These are phyloP conservation scores for Lateolabrax maculatus DNA, from an alignment of 2,797 vertebrate genomes.

Conservation along the genomic window DNA sequence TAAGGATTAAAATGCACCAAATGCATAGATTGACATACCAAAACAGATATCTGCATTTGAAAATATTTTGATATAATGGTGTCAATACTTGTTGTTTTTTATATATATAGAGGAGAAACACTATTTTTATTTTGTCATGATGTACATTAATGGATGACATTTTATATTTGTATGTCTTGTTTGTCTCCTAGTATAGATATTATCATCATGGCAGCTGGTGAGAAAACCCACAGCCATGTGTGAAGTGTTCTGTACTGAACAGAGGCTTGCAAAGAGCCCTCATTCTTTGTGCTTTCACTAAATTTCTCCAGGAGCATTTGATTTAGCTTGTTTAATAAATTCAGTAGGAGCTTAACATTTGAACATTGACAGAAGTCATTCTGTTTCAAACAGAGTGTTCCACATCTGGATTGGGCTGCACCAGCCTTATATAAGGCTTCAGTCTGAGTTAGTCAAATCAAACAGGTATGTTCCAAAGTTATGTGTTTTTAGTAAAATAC, in stretches of 20 bases:
- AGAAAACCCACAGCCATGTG: neutral
- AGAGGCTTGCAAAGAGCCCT: neutral
- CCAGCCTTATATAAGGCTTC: no score
- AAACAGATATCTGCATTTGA: neutral
- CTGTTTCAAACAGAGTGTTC: neutral
- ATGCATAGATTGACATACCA: conserved; percentile 5
- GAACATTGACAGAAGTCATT: neutral
- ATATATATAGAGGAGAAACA: neutral
- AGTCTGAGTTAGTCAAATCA: no score
- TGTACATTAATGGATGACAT: neutral
- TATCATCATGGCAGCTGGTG: neutral
- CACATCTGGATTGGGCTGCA: neutral
- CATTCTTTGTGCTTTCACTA: neutral
- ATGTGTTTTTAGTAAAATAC: neutral
- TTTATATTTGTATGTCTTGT: neutral
- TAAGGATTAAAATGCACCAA: conserved; percentile 18
- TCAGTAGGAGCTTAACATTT: neutral
- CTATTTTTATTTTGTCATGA: neutral
- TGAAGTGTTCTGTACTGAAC: neutral
- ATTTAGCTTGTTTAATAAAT: neutral
- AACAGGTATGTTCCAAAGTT: neutral
- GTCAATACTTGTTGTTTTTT: no score
- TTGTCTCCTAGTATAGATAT: neutral
- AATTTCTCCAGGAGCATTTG: neutral
- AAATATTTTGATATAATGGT: neutral